Base-by-base conservation (phyloP, 2,797 vertebrate genomes). In the Anomalospiza imberbis region DNA sequence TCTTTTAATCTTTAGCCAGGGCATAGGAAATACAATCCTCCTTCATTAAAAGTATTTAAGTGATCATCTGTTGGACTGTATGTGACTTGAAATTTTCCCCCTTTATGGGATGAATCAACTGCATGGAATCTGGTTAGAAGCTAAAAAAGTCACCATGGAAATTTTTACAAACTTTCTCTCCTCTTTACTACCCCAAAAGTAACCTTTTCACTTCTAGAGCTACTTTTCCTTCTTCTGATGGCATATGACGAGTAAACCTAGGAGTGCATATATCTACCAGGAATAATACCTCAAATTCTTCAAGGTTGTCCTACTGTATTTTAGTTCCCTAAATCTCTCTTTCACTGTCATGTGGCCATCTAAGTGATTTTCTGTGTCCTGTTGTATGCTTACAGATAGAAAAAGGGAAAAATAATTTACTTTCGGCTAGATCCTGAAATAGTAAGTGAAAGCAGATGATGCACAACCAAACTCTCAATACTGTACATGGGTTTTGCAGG, bases 1-100 rank as follows among this genome's bases (percentile, higher is more conserved):
- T 95, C 95, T 93, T 97, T 96, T 96, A 83, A 97, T 97, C 89
- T 84, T 94, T 81, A 74, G 93, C 92, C 94, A 96, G 83, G 70
- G 42, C 17, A 50, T 72, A 68, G 63, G 66, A 87, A 93, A 93
- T 78, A 75, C 29, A 92, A 65, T 61, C 75, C 36, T 86, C 63
- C 92, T 61, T 76, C 61, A 29, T 68, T 83, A 88, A 94, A 73
- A 94, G 72, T 16, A 58, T 92, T 88, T 48, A 94, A 85, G 36
- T 50, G 60, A 74, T 79, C 70, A 40, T 88, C 47, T 42, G 42
- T 65, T 74, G 62, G 73, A 91, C 76, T 79, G 47, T 77, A 45
- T 76, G 75, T 75, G 89, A 70, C 72, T 93, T 88, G 53, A 84
- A 66, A 58, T 93, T 91, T 89, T 34, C n/a, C 62, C 50, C 28